A percentile compares a stretch with the other conserved stretches of the same genome.
Conservation (phyloP, 2,113 vertebrate species). For the Tragelaphus buxtoni region DNA sequence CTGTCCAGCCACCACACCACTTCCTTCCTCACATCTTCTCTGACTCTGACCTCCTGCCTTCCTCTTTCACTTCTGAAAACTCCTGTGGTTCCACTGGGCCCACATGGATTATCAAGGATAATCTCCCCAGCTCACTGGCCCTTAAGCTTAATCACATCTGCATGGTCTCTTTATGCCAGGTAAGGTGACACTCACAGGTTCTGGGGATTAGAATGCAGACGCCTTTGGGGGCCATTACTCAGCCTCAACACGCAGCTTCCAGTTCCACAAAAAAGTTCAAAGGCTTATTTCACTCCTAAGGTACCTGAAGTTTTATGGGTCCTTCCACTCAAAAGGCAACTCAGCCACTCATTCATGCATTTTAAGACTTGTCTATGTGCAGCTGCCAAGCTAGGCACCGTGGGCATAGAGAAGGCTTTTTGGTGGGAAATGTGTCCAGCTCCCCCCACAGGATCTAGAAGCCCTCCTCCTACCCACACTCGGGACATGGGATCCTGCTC, state of each 20-base stretch:
- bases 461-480: background rate
- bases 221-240: background rate
- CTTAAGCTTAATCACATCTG: background rate
- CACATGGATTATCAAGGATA: background rate
- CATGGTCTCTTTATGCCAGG: background rate
- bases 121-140: background rate
- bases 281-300: background rate
- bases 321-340: background rate
- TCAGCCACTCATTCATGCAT: background rate
- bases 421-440: rapidly evolving
- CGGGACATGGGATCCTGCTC: background rate
- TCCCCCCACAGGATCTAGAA: background rate
- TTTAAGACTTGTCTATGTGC: background rate
- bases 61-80: background rate
- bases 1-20: background rate
- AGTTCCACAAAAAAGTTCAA: background rate
- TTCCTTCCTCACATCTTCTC: background rate
- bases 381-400: background rate
- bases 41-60: background rate
- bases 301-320: background rate
- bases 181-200: background rate
- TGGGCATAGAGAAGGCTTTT: background rate
- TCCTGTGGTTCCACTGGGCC: background rate
- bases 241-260: background rate
- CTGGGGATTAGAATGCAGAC: background rate